Percentiles rank a stretch among this genome's conserved stretches.
These are phyloP conservation scores for Pogonophryne albipinna DNA, from an alignment of 2,797 vertebrate genomes.

Conservation along the genomic window DNA sequence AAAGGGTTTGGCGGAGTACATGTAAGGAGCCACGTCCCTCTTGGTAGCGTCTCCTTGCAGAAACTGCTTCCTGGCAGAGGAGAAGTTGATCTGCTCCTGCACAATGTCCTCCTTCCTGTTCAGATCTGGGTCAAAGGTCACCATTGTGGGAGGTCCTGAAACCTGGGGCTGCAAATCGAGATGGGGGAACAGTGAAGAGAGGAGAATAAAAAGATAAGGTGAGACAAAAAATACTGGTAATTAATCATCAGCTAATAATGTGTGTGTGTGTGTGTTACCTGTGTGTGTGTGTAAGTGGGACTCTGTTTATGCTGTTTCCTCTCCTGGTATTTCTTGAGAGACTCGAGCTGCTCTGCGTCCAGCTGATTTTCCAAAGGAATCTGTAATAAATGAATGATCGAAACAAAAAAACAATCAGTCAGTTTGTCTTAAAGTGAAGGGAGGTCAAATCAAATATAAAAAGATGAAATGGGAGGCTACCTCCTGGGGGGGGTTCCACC, in stretches of 20 bases:
- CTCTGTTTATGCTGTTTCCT: conserved; percentile 88
- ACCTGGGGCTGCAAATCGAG: conserved; percentile 60
- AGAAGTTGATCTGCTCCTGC: conserved; percentile 96
- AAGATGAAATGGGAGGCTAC: conserved; percentile 68
- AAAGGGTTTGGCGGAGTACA: conserved; percentile 94
- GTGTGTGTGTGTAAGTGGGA: conserved; percentile 54
- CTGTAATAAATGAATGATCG: conserved; percentile 51
- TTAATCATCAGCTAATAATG: not conserved
- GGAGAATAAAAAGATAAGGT: not conserved
- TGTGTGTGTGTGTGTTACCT: conserved; percentile 61
- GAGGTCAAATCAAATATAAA: not conserved
- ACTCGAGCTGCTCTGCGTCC: conserved; percentile 93
- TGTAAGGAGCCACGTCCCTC: conserved; percentile 88
- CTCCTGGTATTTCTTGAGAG: conserved; percentile 94
- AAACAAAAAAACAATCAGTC: not conserved
- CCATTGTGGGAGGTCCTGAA: conserved; percentile 64
- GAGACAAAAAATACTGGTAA: not conserved
- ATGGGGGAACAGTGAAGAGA: not conserved
- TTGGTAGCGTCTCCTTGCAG: conserved; percentile 80
- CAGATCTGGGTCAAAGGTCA: conserved; percentile 76
- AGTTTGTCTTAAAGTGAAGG: not conserved
- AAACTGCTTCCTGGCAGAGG: conserved; percentile 93
- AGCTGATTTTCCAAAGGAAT: conserved; percentile 90
- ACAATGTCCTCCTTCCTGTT: conserved; percentile 90
- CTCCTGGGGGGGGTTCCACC: conserved; percentile 98